A percentile compares a stretch with the other conserved stretches of the same genome.
These are phyloP conservation scores for Melanotaenia maccullochi DNA, from an alignment of 2,797 vertebrate species.

Conservation along the genomic window DNA sequence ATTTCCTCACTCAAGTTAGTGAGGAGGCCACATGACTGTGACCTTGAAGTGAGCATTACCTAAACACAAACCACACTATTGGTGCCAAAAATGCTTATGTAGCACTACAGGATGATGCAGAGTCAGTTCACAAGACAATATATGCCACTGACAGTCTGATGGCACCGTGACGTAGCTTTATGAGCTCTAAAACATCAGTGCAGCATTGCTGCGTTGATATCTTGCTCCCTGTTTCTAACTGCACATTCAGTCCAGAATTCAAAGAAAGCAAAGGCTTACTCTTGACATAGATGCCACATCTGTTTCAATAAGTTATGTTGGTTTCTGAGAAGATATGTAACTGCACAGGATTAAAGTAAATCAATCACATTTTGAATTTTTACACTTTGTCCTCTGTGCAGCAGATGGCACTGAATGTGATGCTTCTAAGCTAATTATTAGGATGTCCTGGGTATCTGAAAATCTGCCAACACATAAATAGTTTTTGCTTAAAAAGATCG, in stretches of 20 bases:
- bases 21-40: slow-evolving; percentile 40
- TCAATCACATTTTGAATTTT: neutral
- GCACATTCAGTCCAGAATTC: neutral
- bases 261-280: neutral
- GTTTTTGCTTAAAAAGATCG: slow-evolving; percentile 1
- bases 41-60: slow-evolving; percentile 63
- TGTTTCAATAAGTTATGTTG: neutral
- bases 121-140: slow-evolving; percentile 27
- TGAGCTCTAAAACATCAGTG: slow-evolving; percentile 14
- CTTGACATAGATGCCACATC: neutral
- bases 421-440: slow-evolving; percentile 20
- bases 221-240: neutral
- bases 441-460: slow-evolving; percentile 22
- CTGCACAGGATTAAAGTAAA: neutral
- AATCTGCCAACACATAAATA: slow-evolving; percentile 18
- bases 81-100: slow-evolving; percentile 23
- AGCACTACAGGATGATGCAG: slow-evolving; percentile 21
- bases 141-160: slow-evolving; percentile 13
- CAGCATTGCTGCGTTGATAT: neutral
- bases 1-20: slow-evolving; percentile 47
- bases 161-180: slow-evolving; percentile 9
- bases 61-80: slow-evolving; percentile 23
- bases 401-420: slow-evolving; percentile 12
- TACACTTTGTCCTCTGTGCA: neutral
- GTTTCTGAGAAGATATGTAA: neutral